Base-by-base conservation (phyloP, 2,113 vertebrate species). In the Pygoscelis antarcticus region DNA sequence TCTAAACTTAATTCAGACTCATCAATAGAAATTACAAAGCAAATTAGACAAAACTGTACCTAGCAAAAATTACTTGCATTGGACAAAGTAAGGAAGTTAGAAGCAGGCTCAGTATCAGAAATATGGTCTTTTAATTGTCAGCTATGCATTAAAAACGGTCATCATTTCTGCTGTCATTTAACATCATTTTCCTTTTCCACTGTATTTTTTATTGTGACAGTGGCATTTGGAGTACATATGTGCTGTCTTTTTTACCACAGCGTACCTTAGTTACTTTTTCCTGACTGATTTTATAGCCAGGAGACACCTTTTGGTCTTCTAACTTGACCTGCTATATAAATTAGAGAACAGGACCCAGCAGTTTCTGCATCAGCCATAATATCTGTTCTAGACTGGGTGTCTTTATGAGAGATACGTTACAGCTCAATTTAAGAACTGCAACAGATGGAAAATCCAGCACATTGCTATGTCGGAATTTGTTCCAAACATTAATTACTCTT, bases 361-460 rank as follows among this genome's bases (percentile, higher is more conserved):
- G 78, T 75, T 89, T 86, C 64, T 89, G 32, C 38, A 78, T 60
- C 64, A 93, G 58, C 58, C 49, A 26, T 66, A 74, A 29, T 88
- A 61, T 40, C 68, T 83, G 4, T 62, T 83, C 60, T 83, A 32
- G 11, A 8, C 71, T 58, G 49, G 6, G 6, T 94, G 51, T 89
- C 54, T 74, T 92, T 92, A 55, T 70, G 54, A 84, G 47, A 88
- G 88, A 81, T 74, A 60, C 1, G 20, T 80, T 86, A 69, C 69
- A 94, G 60, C 26, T 90, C 47, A 74, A 8, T 58, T 90, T 86
- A 93, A 95, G 64, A 92, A 47, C 42, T 78, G n/a, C 52, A 92
- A 66, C 64, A 87, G 83, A 90, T 84, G 88, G 76, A 95, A 92
- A 96, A 90, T 68, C 68, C 51, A 89, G 75, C 71, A 78, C 68